Evolutionary conservation across 2,113 vertebrate species (phyloP).

Genomic region (Megaceryle torquata): DNA sequence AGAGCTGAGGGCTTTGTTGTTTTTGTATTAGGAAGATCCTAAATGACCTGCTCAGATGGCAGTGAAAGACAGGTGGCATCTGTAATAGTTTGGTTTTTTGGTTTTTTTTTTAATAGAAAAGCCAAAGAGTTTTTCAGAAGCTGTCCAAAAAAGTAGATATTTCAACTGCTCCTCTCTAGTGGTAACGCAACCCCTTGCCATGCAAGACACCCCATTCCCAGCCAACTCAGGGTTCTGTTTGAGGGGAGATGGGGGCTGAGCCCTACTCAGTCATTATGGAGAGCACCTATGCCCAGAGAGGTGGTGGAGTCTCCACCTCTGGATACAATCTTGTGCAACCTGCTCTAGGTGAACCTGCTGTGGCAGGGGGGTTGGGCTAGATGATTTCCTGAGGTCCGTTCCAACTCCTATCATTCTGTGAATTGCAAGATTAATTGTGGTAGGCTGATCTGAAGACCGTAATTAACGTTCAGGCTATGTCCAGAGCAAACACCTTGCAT

Average conservation of each 20-base stretch:
- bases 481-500: neutral
- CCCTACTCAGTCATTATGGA: neutral
- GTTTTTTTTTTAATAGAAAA: neutral
- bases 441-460: no score
- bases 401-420: no score
- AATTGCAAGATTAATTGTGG: no score
- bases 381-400: no score
- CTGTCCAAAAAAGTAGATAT: neutral
- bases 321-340: no score
- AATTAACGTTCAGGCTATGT: no score
- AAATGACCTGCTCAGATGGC: neutral
- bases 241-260: neutral
- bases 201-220: neutral
- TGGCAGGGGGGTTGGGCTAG: no score
- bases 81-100: no score
- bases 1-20: neutral
- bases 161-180: neutral
- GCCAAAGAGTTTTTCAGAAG: neutral
- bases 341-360: no score
- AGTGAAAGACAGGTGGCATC: neutral
- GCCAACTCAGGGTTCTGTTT: rapidly evolving
- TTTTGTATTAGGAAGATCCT: neutral
- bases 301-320: no score
- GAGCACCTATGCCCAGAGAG: neutral
- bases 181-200: neutral